phyloP scores from a whole-genome alignment of 2,888 invertebrate species.

The Monopis laevigella region DNA sequence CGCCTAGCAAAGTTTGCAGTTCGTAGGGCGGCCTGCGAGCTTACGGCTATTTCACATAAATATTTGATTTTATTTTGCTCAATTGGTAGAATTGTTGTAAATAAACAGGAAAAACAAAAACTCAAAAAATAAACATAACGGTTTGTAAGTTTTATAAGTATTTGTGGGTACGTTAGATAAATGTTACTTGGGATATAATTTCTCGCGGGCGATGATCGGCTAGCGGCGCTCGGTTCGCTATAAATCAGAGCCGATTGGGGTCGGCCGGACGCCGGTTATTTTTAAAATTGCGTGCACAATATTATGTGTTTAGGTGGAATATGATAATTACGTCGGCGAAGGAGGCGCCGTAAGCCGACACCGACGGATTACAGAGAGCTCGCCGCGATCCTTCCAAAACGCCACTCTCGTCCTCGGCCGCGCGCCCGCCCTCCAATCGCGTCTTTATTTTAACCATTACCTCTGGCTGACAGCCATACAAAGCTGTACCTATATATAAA shows the following conservation, averaged over 20 bases:
- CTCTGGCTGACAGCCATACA: too few species aligned
- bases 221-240: conserved; percentile 35
- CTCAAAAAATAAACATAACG: too few species aligned
- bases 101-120: too few species aligned
- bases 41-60: too few species aligned
- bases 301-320: conserved; percentile 67
- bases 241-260: conserved; percentile 59
- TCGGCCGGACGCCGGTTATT: conserved; percentile 59
- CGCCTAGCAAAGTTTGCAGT: conserved; percentile 5
- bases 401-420: conserved; percentile 1
- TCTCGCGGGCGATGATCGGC: conserved; percentile 28
- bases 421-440: conserved; percentile 5
- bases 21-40: too few species aligned
- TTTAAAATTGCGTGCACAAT: conserved; percentile 66
- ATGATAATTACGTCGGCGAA: conserved; percentile 58
- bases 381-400: conserved; percentile 2
- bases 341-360: conserved; percentile 63
- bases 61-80: too few species aligned
- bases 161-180: too few species aligned
- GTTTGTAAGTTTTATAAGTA: too few species aligned
- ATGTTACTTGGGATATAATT: conserved; percentile 40
- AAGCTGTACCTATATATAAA: too few species aligned
- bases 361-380: conserved; percentile 55
- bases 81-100: too few species aligned
- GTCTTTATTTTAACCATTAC: conserved; percentile 8